phyloP scores from a whole-genome alignment of 2,113 vertebrate species.

The Pimephales promelas region DNA sequence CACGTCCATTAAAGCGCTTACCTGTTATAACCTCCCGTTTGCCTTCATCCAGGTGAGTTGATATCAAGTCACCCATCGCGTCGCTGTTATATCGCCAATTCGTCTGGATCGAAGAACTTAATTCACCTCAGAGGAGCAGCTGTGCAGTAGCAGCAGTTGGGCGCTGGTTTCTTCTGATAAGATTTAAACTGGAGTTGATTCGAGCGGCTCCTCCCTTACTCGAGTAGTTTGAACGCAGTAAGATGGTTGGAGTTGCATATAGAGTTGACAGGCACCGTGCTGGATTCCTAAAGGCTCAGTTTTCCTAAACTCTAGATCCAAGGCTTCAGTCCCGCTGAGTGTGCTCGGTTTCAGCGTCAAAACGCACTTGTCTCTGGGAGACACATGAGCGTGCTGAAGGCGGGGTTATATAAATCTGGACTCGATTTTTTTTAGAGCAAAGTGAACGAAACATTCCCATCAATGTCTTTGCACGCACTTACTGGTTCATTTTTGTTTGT shows the following conservation, averaged over 20 bases:
- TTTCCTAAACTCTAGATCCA: background rate
- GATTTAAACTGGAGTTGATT: conserved; percentile 14
- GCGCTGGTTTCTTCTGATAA: conserved; percentile 34
- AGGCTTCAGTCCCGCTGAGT: background rate
- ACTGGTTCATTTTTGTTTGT: background rate
- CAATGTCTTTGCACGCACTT: no score
- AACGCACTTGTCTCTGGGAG: background rate
- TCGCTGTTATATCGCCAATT: conserved; percentile 4
- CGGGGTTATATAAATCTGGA: conserved; percentile 49
- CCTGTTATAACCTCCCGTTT: conserved; percentile 87
- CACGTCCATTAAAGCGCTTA: conserved; percentile 63
- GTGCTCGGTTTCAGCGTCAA: background rate
- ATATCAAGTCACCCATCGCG: conserved; percentile 89
- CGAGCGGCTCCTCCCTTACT: conserved; percentile 21
- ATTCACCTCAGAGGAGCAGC: background rate
- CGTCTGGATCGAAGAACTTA: conserved; percentile 28
- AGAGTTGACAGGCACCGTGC: background rate
- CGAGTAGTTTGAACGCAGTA: background rate
- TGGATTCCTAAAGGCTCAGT: background rate
- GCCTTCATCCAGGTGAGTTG: conserved; percentile 90
- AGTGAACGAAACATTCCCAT: background rate
- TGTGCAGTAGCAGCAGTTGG: background rate
- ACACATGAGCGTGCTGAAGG: conserved; percentile 33
- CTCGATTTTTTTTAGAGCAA: background rate
- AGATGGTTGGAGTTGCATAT: background rate